Base-by-base conservation (phyloP, 1,140 invertebrate genomes). In the Lepidurus apus region DNA sequence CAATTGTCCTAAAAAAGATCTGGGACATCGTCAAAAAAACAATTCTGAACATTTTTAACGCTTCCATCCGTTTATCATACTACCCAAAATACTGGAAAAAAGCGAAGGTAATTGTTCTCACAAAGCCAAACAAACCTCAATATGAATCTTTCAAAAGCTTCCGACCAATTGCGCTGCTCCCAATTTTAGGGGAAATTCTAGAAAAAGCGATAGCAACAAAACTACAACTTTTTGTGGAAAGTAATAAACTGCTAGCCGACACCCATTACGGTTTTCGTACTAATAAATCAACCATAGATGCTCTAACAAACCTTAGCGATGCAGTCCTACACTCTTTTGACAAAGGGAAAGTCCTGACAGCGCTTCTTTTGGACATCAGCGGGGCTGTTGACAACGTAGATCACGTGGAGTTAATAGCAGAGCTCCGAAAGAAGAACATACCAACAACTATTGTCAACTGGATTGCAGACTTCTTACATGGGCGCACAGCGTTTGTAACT, bases 31-130 rank as follows among this genome's bases (percentile, higher is more conserved):
- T 47, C 45, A 47, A 47, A 47, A 47, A 47, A 47, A 0, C 17
- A 47, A 47, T 47, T 47, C 10, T 47, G 45, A 76, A 43, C 0
- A 24, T 76, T 76, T 76, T 76, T 44, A 76, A 76, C 44, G 24
- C 75, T 26, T 76, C 7, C 75, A 11, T 76, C n/a, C 24, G 8
- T 43, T 7, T n/a, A 42, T 42, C 42, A 34, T 76, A 76, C 42
- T 76, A 43, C 42, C 75, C 75, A 17, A 34, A 42, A 43, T 42
- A 42, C 7, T 76, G 42, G 75, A 26, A 76, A 76, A 76, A 24
- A 43, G 75, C 75, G 21, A 76, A 76, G 42, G 42, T 76, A 76
- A 13, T 42, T 42, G 5, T 6, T 11, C 26, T 75, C 11, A 4
- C 74, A 24, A 75, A 75, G 42, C 11, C 11, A 4, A 3, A 75